A percentile compares a stretch with the other conserved stretches of the same genome.
These are phyloP conservation scores for Tigriopus japonicus DNA, from an alignment of 1,140 invertebrate species.

Conservation along the genomic window DNA sequence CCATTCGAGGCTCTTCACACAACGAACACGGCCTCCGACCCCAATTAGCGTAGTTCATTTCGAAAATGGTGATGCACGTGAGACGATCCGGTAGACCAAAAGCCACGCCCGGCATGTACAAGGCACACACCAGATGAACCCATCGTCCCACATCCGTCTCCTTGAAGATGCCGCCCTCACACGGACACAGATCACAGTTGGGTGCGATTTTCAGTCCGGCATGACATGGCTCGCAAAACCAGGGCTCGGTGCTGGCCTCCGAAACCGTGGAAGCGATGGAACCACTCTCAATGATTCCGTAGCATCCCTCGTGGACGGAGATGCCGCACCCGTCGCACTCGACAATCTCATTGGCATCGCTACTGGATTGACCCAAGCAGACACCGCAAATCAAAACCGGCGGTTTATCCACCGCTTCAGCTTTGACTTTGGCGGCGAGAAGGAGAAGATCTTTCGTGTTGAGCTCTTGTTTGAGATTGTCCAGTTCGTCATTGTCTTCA, in stretches of 20 bases:
- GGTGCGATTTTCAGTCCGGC: slow-evolving; percentile 62
- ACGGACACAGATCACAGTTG: slow-evolving; percentile 68
- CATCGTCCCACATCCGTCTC: slow-evolving; percentile 89
- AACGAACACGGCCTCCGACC: slow-evolving; percentile 67
- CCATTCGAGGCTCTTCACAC: slow-evolving; percentile 65
- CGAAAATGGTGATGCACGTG: slow-evolving; percentile 58
- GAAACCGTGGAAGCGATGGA: slow-evolving; percentile 77
- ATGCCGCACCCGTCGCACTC: slow-evolving; percentile 91
- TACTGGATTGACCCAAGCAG: slow-evolving; percentile 76
- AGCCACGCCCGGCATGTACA: slow-evolving; percentile 89
- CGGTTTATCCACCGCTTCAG: slow-evolving; percentile 15
- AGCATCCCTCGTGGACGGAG: slow-evolving; percentile 69
- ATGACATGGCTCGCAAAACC: slow-evolving; percentile 97
- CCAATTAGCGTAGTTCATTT: slow-evolving; percentile 88
- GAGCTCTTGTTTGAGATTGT: slow-evolving; percentile 18
- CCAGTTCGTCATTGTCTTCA: slow-evolving; percentile 21
- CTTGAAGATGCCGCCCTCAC: slow-evolving; percentile 44
- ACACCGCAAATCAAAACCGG: slow-evolving; percentile 54
- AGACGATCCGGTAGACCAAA: slow-evolving; percentile 83
- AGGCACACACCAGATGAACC: slow-evolving; percentile 91
- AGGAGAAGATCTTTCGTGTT: background rate
- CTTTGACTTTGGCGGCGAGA: background rate
- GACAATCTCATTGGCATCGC: slow-evolving; percentile 84
- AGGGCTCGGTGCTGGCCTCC: slow-evolving; percentile 80
- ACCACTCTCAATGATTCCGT: slow-evolving; percentile 47